These are phyloP conservation scores for Agrochola circellaris DNA, from an alignment of 2,888 invertebrate genomes.

Conservation along the genomic window DNA sequence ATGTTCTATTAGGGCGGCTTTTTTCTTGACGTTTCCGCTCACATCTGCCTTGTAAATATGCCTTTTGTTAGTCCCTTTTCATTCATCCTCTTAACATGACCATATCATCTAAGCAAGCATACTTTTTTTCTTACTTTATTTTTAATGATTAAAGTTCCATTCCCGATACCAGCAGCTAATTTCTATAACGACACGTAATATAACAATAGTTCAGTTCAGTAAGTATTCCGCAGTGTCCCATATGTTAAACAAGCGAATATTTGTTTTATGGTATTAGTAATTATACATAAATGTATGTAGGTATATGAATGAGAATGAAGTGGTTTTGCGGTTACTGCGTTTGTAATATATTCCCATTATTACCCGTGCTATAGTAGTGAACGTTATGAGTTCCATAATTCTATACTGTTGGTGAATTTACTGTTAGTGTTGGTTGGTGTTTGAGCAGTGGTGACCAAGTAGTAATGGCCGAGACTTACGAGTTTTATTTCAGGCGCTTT, in stretches of 20 bases:
- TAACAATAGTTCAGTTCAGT: slow-evolving; percentile 18
- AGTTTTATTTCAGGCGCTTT: no score
- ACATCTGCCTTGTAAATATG: no score
- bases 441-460: no score
- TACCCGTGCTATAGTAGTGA: not conserved
- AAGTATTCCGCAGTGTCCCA: slow-evolving; percentile 42
- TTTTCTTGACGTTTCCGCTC: no score
- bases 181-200: slow-evolving; percentile 45
- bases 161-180: not conserved
- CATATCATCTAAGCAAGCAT: no score
- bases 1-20: no score
- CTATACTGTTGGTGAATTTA: no score
- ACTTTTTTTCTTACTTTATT: no score
- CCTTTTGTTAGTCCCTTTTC: no score
- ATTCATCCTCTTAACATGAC: no score
- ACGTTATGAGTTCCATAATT: slow-evolving; percentile 13
- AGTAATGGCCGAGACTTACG: no score
- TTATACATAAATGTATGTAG: slow-evolving; percentile 6
- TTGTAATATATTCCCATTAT: slow-evolving; percentile 47
- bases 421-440: no score
- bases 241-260: slow-evolving; percentile 58
- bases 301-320: slow-evolving; percentile 38
- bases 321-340: slow-evolving; percentile 15
- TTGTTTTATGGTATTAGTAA: slow-evolving; percentile 66
- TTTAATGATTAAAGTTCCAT: not conserved